phyloP scores from a whole-genome alignment of 2,888 invertebrate genomes.

The Octonoba sinensis region DNA sequence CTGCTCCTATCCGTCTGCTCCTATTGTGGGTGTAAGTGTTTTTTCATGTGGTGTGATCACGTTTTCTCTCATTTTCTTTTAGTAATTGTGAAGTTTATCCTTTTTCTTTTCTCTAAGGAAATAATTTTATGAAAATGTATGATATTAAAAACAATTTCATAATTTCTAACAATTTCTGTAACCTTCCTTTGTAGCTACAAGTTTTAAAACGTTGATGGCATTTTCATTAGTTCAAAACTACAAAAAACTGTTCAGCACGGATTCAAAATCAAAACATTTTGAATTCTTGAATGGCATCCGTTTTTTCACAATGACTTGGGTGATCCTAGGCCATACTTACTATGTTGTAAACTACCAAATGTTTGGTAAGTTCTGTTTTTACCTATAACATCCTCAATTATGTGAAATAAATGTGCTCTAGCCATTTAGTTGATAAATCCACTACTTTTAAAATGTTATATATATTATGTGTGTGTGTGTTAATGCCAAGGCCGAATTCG shows the following conservation, averaged over 20 bases:
- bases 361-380: conserved; percentile 16
- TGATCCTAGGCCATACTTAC: conserved; percentile 31
- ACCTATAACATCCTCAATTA: background rate
- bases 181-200: background rate
- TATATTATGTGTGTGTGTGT: too few relatives aligned
- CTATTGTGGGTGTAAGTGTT: too few relatives aligned
- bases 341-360: conserved; percentile 3
- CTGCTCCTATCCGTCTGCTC: too few relatives aligned
- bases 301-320: conserved; percentile 28
- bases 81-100: too few relatives aligned
- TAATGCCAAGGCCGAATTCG: too few relatives aligned
- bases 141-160: too few relatives aligned
- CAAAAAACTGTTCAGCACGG: conserved; percentile 21
- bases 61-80: too few relatives aligned
- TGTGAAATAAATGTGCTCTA: conserved; percentile 6
- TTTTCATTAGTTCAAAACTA: conserved; percentile 21
- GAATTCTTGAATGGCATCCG: conserved; percentile 21
- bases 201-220: background rate
- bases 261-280: background rate
- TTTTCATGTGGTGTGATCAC: too few relatives aligned
- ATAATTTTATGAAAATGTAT: too few relatives aligned
- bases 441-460: too few relatives aligned
- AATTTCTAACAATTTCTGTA: too few relatives aligned
- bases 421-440: background rate
- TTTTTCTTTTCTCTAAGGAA: too few relatives aligned